These are phyloP conservation scores for Drosophila arawakana DNA, from an alignment of 1,140 invertebrate species.

Conservation along the genomic window DNA sequence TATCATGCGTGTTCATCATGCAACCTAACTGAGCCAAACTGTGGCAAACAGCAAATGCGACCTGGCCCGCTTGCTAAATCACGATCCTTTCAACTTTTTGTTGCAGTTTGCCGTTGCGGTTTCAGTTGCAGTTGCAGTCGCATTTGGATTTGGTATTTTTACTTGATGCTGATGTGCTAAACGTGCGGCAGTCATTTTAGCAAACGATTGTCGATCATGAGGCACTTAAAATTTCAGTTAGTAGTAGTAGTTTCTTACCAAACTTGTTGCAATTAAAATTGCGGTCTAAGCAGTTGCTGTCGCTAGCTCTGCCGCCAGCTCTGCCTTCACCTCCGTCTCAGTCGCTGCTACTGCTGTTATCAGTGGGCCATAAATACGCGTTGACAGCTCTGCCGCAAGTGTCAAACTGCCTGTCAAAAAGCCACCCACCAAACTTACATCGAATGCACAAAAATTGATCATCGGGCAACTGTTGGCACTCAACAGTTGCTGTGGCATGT, in stretches of 20 bases:
- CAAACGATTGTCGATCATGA: slow-evolving; percentile 83
- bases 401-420: slow-evolving; percentile 72
- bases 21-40: slow-evolving; percentile 15
- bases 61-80: slow-evolving; percentile 45
- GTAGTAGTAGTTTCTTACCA: slow-evolving; percentile 32
- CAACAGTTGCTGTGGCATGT: slow-evolving; percentile 46
- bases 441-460: slow-evolving; percentile 42
- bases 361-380: slow-evolving; percentile 56
- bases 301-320: no score
- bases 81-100: slow-evolving; percentile 57
- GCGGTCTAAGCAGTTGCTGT: slow-evolving; percentile 23
- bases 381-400: slow-evolving; percentile 67
- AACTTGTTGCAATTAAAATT: slow-evolving; percentile 70
- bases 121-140: slow-evolving; percentile 28
- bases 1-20: slow-evolving; percentile 50
- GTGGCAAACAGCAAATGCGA: slow-evolving; percentile 23
- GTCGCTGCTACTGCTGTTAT: slow-evolving; percentile 26
- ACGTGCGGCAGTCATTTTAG: slow-evolving; percentile 81
- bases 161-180: slow-evolving; percentile 67
- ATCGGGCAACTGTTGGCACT: slow-evolving; percentile 28
- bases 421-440: slow-evolving; percentile 67
- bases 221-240: slow-evolving; percentile 48
- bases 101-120: slow-evolving; percentile 25
- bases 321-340: no score
- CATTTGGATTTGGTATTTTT: slow-evolving; percentile 20